Conservation (phyloP, 2,797 vertebrate species). For the Xyrichtys novacula region DNA sequence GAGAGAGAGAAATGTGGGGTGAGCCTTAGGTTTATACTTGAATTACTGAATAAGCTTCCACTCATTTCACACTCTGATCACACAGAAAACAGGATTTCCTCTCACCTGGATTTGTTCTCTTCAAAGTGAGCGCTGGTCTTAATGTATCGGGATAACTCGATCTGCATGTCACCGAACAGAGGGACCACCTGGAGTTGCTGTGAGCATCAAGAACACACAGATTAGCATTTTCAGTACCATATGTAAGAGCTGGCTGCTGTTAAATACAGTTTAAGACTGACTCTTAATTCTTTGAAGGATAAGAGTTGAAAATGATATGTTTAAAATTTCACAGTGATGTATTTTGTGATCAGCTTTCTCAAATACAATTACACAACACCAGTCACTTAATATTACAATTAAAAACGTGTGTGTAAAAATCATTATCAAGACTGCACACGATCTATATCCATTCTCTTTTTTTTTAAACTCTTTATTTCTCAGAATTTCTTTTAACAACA, state of each 20-base stretch:
- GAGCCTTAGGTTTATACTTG: not conserved
- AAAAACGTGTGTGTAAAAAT: too few relatives aligned
- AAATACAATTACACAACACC: too few relatives aligned
- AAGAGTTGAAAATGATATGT: too few relatives aligned
- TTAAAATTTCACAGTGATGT: too few relatives aligned
- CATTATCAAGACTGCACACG: too few relatives aligned
- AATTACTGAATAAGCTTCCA: not conserved
- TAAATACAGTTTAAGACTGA: too few relatives aligned
- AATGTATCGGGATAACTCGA: slow-evolving; percentile 97
- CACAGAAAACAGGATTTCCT: not conserved
- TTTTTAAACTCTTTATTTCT: too few relatives aligned
- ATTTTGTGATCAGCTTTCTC: too few relatives aligned
- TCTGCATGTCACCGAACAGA: slow-evolving; percentile 99
- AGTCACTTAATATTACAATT: too few relatives aligned
- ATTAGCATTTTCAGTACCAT: not conserved
- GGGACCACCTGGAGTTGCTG: slow-evolving; percentile 99
- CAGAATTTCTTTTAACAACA: too few relatives aligned
- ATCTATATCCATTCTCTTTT: too few relatives aligned
- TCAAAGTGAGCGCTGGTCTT: slow-evolving; percentile 99
- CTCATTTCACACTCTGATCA: not conserved
- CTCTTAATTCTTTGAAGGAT: not conserved
- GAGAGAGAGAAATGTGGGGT: not conserved
- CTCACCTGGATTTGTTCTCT: slow-evolving; percentile 97
- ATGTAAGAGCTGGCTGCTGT: not conserved
- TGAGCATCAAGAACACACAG: not conserved